A percentile compares a stretch with the other conserved stretches of the same genome.
Evolutionary conservation across 2,113 vertebrate genomes (phyloP).

Genomic region (Microtus oregoni): DNA sequence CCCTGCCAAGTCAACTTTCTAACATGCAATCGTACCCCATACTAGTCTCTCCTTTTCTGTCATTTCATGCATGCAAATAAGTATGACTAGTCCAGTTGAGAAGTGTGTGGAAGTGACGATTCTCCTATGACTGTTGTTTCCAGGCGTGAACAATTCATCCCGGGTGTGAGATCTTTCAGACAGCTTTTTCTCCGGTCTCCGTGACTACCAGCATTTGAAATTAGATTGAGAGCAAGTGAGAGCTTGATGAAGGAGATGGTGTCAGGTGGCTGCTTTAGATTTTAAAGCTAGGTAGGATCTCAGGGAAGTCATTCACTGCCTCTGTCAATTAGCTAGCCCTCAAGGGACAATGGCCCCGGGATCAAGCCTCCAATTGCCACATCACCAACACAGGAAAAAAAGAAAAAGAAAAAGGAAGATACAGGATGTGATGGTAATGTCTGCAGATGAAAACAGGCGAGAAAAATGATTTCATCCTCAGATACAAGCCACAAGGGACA

Average conservation of each 20-base stretch:
- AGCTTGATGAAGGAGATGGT: neutral
- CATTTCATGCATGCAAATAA: neutral
- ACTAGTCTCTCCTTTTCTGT: neutral
- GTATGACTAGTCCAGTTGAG: neutral
- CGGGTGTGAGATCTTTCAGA: neutral
- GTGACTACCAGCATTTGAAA: neutral
- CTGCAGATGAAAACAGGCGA: neutral
- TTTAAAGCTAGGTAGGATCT: neutral
- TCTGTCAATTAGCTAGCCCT: neutral
- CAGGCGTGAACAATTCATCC: neutral
- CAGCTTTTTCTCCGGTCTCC: neutral
- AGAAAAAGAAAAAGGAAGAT: neutral
- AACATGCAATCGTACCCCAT: neutral
- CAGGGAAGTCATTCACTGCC: neutral
- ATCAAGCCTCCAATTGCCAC: neutral
- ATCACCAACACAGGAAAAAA: neutral
- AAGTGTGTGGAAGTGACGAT: neutral
- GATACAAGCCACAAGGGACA: neutral
- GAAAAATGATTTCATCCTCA: neutral
- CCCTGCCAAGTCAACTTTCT: neutral
- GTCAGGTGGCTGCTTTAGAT: neutral
- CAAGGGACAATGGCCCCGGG: neutral
- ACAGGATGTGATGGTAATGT: neutral
- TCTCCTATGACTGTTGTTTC: neutral
- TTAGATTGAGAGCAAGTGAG: neutral